Base-by-base conservation (phyloP, 2,888 invertebrate species). In the Xanthorhoe designata region DNA sequence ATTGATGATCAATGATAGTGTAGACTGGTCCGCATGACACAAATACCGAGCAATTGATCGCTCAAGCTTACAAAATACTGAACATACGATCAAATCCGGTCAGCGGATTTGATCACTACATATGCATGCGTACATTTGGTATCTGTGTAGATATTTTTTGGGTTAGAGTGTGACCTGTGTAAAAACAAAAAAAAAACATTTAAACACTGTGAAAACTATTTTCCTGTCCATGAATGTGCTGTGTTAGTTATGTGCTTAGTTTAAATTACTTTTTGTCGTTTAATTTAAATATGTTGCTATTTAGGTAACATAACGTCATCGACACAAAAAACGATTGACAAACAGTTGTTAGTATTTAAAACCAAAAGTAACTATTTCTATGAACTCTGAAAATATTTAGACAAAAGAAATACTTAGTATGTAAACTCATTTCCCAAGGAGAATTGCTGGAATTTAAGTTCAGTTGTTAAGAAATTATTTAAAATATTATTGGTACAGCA, bases 221-320 rank as follows among this genome's bases (percentile, higher is more conserved):
- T 85, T 85, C 91, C 91, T 85, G 85, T 89, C 92, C 92, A 93
- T 90, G 92, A 91, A 87, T 85, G 90, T 91, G 88, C 88, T 86
- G 87, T 86, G 87, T 88, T 87, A 88, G 66, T 42, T 66, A 57
- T 77, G 56, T 59, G 47, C 53, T 75, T 63, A 47, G 67, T 49
- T 62, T 57, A 45, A 64, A 17, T 17, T 51, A 32, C 1, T 38
- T 13, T 13, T 13, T 42, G 13, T 13, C 38, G 13, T 13, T 13
- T 9, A 9, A 4, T 42, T 13, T 1, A 42, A 42, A 42, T 42
- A 35, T 35, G 2, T 24, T 24, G 24, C 24, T 2, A 35, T 35
- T 9, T 35, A 35, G 10, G 10, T 35, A 35, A 9, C 2, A 35
- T 35, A 9, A 35, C 9, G n/a, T n/a, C n/a, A 1, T 2, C 8